A percentile compares a stretch with the other conserved stretches of the same genome.
Evolutionary conservation across 2,888 invertebrate species (phyloP).

Genomic region (Choreutis nemorana): DNA sequence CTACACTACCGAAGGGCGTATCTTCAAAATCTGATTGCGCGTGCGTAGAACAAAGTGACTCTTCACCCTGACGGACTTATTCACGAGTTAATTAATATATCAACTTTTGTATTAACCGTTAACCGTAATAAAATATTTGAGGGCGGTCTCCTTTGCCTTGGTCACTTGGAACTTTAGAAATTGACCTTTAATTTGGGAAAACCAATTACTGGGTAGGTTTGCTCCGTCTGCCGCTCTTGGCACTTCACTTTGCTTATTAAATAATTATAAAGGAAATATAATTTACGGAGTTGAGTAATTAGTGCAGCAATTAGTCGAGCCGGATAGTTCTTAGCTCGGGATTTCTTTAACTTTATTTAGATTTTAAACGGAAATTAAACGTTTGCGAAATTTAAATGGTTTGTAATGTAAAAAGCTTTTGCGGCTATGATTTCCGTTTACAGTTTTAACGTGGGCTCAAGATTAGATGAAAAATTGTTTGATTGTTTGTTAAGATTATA

Average conservation of each 20-base stretch:
- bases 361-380: no score
- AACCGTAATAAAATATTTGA: slow-evolving; percentile 47
- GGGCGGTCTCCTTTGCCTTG: slow-evolving; percentile 9
- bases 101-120: slow-evolving; percentile 59
- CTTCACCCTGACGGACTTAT: slow-evolving; percentile 56
- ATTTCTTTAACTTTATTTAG: no score
- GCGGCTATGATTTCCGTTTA: no score
- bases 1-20: slow-evolving; percentile 53
- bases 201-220: slow-evolving; percentile 17
- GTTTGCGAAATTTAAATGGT: no score
- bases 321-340: slow-evolving; percentile 25
- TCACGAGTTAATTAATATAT: slow-evolving; percentile 64
- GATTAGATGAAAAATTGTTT: no score
- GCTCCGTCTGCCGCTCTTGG: slow-evolving; percentile 21
- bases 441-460: no score
- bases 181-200: slow-evolving; percentile 3
- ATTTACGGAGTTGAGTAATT: slow-evolving; percentile 20
- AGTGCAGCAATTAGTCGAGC: slow-evolving; percentile 17
- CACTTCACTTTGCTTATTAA: slow-evolving; percentile 3
- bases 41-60: slow-evolving; percentile 55
- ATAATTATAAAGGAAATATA: slow-evolving; percentile 14
- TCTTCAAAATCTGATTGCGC: slow-evolving; percentile 40
- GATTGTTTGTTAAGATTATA: no score
- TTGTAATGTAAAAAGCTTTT: no score
- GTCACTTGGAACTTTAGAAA: slow-evolving; percentile 8